Percentiles rank a stretch among this genome's conserved stretches.
Conservation (phyloP, 2,797 vertebrate genomes). For the Myotis vivesi region DNA sequence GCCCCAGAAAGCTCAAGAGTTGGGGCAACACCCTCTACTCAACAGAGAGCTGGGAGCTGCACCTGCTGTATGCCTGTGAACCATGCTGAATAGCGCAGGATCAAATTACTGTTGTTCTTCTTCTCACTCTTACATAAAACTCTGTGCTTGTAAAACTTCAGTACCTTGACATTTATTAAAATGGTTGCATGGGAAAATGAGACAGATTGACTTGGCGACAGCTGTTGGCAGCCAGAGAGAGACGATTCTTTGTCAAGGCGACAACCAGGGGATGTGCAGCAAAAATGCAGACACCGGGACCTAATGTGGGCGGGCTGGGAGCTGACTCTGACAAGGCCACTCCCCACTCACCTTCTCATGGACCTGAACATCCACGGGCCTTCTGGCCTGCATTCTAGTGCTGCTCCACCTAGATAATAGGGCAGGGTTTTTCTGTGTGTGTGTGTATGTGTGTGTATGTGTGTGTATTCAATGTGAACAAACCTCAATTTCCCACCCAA, state of each 20-base stretch:
- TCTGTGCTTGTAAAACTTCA: constrained; percentile 56
- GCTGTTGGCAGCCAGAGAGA: not conserved
- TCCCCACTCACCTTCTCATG: not conserved
- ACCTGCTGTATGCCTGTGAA: constrained; percentile 29
- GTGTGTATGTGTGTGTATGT: not conserved
- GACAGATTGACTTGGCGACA: constrained; percentile 47
- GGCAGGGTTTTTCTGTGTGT: not conserved
- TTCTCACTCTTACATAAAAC: constrained; percentile 58
- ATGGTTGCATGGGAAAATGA: constrained; percentile 40
- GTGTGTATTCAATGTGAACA: not conserved
- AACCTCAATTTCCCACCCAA: not conserved
- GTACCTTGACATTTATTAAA: constrained; percentile 66
- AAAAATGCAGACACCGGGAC: not conserved
- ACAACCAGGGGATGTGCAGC: not conserved
- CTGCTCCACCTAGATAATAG: not conserved
- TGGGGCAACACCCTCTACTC: not conserved
- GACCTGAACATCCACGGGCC: not conserved
- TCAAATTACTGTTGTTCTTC: constrained; percentile 55
- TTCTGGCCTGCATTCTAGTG: not conserved
- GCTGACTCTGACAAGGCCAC: not conserved
- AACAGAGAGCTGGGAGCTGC: not conserved
- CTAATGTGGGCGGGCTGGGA: rapidly evolving
- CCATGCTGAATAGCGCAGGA: not conserved
- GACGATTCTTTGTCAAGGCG: not conserved
- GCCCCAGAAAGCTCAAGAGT: not conserved